Conservation (phyloP, 2,888 invertebrate species). For the Eupsilia transversa region DNA sequence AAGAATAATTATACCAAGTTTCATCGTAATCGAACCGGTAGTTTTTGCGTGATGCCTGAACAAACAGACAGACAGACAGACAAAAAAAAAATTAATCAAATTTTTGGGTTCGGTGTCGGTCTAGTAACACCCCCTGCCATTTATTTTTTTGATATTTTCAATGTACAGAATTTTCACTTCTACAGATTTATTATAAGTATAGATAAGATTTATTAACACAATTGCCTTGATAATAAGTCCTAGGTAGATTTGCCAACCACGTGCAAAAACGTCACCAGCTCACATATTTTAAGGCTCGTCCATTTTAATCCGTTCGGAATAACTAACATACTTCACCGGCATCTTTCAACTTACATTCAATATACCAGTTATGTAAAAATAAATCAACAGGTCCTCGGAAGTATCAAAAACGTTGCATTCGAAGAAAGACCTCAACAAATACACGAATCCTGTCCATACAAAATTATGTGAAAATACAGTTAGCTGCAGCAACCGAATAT, state of each 20-base stretch:
- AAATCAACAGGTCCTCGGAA: conserved; percentile 45
- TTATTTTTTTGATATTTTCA: too few species aligned
- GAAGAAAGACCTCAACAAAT: conserved; percentile 39
- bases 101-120: too few species aligned
- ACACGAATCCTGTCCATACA: conserved; percentile 45
- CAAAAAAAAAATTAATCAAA: too few species aligned
- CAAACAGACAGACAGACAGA: too few species aligned
- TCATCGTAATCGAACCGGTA: too few species aligned
- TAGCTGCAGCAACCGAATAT: conserved; percentile 31
- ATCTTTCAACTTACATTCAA: conserved; percentile 27
- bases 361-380: conserved; percentile 50
- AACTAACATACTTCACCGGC: conserved; percentile 2
- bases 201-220: conserved; percentile 26
- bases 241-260: conserved; percentile 7
- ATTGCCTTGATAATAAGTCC: neutral
- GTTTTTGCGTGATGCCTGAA: too few species aligned
- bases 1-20: too few species aligned
- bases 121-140: too few species aligned
- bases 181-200: too few species aligned
- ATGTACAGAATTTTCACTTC: too few species aligned
- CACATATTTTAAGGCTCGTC: conserved; percentile 1
- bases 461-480: conserved; percentile 50
- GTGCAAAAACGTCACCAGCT: conserved; percentile 31
- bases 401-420: conserved; percentile 45
- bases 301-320: conserved; percentile 20